A percentile compares a stretch with the other conserved stretches of the same genome.
Conservation (phyloP, 1,140 invertebrate genomes). For the Monomorium pharaonis region DNA sequence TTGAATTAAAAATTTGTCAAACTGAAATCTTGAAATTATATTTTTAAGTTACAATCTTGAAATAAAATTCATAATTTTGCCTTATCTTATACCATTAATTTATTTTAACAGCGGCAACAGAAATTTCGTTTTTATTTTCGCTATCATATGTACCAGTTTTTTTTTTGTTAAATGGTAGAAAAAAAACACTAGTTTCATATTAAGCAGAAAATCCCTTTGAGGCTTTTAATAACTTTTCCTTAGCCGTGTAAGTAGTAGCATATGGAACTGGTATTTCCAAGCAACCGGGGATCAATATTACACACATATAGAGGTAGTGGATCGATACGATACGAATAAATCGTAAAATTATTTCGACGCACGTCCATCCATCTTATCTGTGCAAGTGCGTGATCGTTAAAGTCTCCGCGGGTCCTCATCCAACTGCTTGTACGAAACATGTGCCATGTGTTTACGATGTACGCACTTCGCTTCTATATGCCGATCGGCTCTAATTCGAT, state of each 20-base stretch:
- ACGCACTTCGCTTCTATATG: not conserved
- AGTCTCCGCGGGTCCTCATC: slow-evolving; percentile 39
- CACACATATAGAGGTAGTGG: not conserved
- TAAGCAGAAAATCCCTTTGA: not conserved
- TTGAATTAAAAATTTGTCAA: not conserved
- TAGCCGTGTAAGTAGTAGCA: not conserved
- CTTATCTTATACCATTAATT: not conserved
- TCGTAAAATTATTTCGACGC: slow-evolving; percentile 11
- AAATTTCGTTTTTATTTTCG: not conserved
- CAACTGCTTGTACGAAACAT: not conserved
- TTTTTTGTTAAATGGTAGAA: not conserved
- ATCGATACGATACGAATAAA: slow-evolving; percentile 11
- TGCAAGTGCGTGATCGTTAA: slow-evolving; percentile 37
- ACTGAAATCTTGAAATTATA: not conserved
- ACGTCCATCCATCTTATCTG: slow-evolving; percentile 14
- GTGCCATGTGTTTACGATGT: not conserved
- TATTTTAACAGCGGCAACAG: not conserved
- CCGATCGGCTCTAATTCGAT: slow-evolving; percentile 38
- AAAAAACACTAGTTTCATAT: not conserved
- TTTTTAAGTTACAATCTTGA: not conserved
- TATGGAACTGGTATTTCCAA: slow-evolving; percentile 22
- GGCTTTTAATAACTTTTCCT: not conserved
- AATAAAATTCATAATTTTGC: not conserved
- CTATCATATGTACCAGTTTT: not conserved
- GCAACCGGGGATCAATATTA: slow-evolving; percentile 26